phyloP scores from a whole-genome alignment of 1,140 invertebrate species.

The Halictus rubicundus region DNA sequence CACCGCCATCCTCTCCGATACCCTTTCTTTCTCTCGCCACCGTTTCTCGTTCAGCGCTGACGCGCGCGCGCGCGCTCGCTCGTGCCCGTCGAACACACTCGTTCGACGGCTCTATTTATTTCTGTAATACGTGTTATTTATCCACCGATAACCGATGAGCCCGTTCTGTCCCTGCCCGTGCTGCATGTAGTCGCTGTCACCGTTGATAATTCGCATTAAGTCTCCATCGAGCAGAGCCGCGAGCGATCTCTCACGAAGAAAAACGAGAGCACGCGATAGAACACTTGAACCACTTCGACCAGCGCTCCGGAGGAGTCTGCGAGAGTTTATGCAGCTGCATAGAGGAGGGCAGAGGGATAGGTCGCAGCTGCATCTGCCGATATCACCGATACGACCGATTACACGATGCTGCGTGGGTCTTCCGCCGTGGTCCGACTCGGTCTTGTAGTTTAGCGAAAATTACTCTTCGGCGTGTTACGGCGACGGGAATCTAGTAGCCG shows the following conservation, averaged over 20 bases:
- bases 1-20: slow-evolving; percentile 10
- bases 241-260: not conserved
- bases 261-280: slow-evolving; percentile 29
- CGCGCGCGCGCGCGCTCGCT: no score
- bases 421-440: slow-evolving; percentile 15
- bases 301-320: not conserved
- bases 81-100: slow-evolving; percentile 46
- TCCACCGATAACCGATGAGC: slow-evolving; percentile 49
- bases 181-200: slow-evolving; percentile 30
- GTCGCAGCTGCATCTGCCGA: slow-evolving; percentile 37
- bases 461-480: slow-evolving; percentile 36
- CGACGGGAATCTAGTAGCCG: slow-evolving; percentile 42
- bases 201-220: slow-evolving; percentile 54
- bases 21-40: slow-evolving; percentile 24
- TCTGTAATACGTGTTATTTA: slow-evolving; percentile 71
- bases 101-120: slow-evolving; percentile 74
- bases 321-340: not conserved
- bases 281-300: no score
- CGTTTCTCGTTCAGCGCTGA: slow-evolving; percentile 41
- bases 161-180: slow-evolving; percentile 5
- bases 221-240: slow-evolving; percentile 12
- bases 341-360: not conserved
- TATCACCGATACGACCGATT: slow-evolving; percentile 43
- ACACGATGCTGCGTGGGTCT: slow-evolving; percentile 43
- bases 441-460: slow-evolving; percentile 47